Evolutionary conservation across 1,140 invertebrate genomes (phyloP), one percentile per base, ranked within the genome.

Genomic region (Brachionus manjavacas): DNA sequence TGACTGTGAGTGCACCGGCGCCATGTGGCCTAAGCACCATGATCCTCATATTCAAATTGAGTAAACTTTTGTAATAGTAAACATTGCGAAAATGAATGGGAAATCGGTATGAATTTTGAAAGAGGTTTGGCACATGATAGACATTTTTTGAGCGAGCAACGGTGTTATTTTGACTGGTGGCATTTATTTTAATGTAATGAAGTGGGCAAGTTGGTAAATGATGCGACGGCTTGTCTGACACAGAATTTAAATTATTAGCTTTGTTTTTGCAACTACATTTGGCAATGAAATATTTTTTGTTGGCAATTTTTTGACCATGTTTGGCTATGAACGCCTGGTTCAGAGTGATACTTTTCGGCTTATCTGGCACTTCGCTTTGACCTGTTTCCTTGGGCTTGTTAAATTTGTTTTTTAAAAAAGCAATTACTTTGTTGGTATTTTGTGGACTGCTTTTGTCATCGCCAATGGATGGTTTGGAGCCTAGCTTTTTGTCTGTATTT

Each of bases 51-150:
- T 81, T 81, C n/a, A 81, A 68, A 64, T 81, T 81, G 11, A 81
- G 41, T 25, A 81, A 35, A 81, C 49, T 64, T 14, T 81, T 81
- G 52, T 81, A 81, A 68, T 81, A 81, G 39, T 81, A 81, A 14
- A 81, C 79, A 81, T 81, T 81, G 7, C 52, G 20, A 81, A 81
- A 81, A 39, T 68, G 52, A 11, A 81, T 16, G 7, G 79, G 79
- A 81, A 81, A 60, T 25, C 79, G 55, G 23, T 81, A 81, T 2
- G 79, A 81, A 46, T 81, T 81, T 81, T 81, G 79, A 64, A 81
- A 81, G 12, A 81, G 35, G 66, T 81, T 81, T 16, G 79, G 79
- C 25, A 81, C 52, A 43, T 81, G 64, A 20, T 64, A 60, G n/a
- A 81, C 12, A 60, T 64, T 81, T 46, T 46, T 76, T 11, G 39